Base-by-base conservation (phyloP, 2,113 vertebrate species). In the Vulpes vulpes region DNA sequence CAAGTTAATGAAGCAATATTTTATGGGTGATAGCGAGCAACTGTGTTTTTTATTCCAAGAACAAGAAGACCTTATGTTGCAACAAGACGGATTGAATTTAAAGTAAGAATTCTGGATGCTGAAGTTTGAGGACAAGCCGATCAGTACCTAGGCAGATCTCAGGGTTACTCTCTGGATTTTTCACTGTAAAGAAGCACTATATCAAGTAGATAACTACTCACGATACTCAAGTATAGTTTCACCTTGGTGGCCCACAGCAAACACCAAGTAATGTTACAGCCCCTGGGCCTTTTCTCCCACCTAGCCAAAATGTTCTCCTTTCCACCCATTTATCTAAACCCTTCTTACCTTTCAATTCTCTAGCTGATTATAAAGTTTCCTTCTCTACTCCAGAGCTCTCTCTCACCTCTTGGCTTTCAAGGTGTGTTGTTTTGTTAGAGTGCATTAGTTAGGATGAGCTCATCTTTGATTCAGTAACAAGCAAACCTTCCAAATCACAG, bases 1-100 rank as follows among this genome's bases (percentile, higher is more conserved):
- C 97, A 97, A 97, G 95, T 97, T 98, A 98, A 98, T 98, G 98
- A 97, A 97, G 97, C 97, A 97, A 97, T 98, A 98, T 97, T 98
- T 98, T 96, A 97, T 97, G 92, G 93, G 86, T 93, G 90, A 96
- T 84, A 71, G 74, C 87, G 64, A 97, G 83, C 96, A 91, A 96
- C 71, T 89, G 95, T 90, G 76, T 78, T 92, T 96, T 92, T 97
- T 94, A 91, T 94, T 87, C 86, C 27, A 95, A 90, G 92, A 97
- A 96, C 92, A 97, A 96, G 93, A 95, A 88, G 89, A 55, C 81
- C 86, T 83, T 87, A 92, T 51, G 62, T 82, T 94, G 84, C 67
- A 95, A 95, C 27, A 95, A 93, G 89, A 73, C 43, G 76, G 89
- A 78, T 55, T 62, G n/a, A 1, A 11, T 78, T 87, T 81, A 76